Base-by-base conservation (phyloP, 1,140 invertebrate genomes). In the Orussus abietinus region DNA sequence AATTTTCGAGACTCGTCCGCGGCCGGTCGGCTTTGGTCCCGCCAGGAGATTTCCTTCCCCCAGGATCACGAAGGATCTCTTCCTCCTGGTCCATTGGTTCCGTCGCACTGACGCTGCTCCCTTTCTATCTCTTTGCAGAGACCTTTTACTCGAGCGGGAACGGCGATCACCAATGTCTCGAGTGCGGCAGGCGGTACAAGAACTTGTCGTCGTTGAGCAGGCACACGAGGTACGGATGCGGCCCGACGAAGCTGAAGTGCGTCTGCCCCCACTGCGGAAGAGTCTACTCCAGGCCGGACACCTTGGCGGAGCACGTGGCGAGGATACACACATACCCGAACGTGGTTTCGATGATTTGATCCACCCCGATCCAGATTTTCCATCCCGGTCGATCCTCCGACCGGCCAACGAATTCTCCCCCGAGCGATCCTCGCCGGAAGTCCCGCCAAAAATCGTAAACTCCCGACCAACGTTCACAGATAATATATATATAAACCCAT, bases 221-320 rank as follows among this genome's bases (percentile, higher is more conserved):
- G 13, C 66, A 75, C 45, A 43, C 50, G 33, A 60, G 59, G 9
- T 72, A 72, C 38, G 66, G 62, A 36, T 76, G 74, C 38, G 68
- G 70, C 4, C 51, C 52, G 15, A 55, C 41, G 19, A 65, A 59
- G 11, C 25, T 58, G 18, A 62, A 59, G 36, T 57, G 57, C 20
- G 46, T 57, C 12, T 64, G 62, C 36, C 50, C 47, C 36, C 41
- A 58, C 20, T 69, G 62, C 41, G 52, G 54, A 45, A 58, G 47
- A 48, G 31, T 55, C 20, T 66, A 65, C 45, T 59, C 58, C 31
- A 54, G 62, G 15, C 49, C 57, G 11, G 62, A 69, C 34, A 62
- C 50, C 6, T 51, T 64, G 14, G 43, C 54, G 5, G 58, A 66
- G 19, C 65, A 68, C 45, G 33, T 66, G 11, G 35, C 50, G 10